phyloP scores from a whole-genome alignment of 2,888 invertebrate species.

The Apamea anceps region DNA sequence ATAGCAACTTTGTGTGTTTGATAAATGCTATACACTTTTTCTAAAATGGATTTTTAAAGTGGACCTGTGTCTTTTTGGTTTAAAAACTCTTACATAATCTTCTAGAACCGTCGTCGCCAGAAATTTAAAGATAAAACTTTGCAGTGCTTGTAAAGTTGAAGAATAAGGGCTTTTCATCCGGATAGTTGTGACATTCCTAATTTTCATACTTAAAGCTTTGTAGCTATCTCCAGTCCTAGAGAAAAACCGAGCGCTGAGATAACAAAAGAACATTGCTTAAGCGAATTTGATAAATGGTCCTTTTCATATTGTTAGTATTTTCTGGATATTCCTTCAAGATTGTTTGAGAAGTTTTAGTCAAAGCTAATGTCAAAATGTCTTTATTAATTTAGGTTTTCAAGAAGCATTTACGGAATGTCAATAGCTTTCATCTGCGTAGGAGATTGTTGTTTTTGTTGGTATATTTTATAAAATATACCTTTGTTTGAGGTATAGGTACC shows the following conservation, averaged over 20 bases:
- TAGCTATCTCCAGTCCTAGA: slow-evolving; percentile 36
- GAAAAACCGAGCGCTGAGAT: slow-evolving; percentile 31
- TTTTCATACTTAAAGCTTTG: slow-evolving; percentile 47
- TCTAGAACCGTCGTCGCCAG: background rate
- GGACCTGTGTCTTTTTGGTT: slow-evolving; percentile 3
- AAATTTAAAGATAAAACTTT: slow-evolving; percentile 37
- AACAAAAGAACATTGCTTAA: slow-evolving; percentile 40
- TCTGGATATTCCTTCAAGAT: slow-evolving; percentile 30
- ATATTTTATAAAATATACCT: slow-evolving; percentile 1
- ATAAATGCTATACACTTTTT: background rate
- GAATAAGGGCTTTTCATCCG: slow-evolving; percentile 24
- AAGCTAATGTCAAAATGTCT: slow-evolving; percentile 41
- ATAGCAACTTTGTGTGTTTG: background rate
- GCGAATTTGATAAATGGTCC: slow-evolving; percentile 47
- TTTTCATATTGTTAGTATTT: slow-evolving; percentile 32
- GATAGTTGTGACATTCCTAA: slow-evolving; percentile 44
- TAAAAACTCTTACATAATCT: background rate
- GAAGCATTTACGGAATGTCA: slow-evolving; percentile 17
- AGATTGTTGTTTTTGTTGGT: background rate
- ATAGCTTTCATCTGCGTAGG: background rate
- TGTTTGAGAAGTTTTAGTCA: slow-evolving; percentile 31
- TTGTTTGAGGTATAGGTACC: too few species aligned
- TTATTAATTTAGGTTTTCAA: slow-evolving; percentile 25
- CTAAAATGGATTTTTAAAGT: slow-evolving; percentile 5
- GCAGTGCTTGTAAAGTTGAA: slow-evolving; percentile 30